Base-by-base conservation (phyloP, 2,888 invertebrate genomes). In the Eupelmus urozonus region DNA sequence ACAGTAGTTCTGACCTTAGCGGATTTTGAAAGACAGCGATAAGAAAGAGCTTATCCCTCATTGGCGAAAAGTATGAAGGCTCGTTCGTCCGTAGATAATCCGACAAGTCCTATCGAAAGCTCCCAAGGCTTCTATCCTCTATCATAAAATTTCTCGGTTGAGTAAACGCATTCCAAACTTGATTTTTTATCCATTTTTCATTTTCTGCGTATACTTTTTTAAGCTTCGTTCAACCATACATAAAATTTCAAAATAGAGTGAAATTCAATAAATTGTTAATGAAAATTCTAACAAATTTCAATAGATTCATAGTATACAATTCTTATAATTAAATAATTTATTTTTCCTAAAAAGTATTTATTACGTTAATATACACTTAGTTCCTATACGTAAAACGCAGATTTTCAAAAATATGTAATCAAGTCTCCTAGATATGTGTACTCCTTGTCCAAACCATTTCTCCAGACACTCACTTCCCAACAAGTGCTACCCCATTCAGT, bases 1-100 rank as follows among this genome's bases (percentile, higher is more conserved):
- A 62, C 63, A 51, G 34, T 29, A 40, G 42, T 65, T 63, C 18
- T 45, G 13, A 27, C 20, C 40, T 34, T 40, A 29, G 53, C 1
- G 73, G 55, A 73, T 73, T 63, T 53, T 42, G 42, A 62, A 63
- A 65, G 63, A 65, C 4, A 27, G 65, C 57, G 65, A 74, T 42
- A 57, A 65, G 55, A 57, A 45, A 55, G 16, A 40, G 73, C 57
- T 74, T 74, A 74, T 74, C 40, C 57, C 42, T 74, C 63, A 55
- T 65, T 57, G 65, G 57, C 20, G 57, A 9, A 16, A 65, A 74
- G 55, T 74, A 55, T 65, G 42, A 45, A 57, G 29, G 18, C n/a
- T 40, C 42, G 27, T 65, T 73, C 73, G 25, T 27, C 65, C 55
- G 63, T 42, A 18, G 25, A 65, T 55, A 65, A 65, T 65, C 73